phyloP scores from a whole-genome alignment of 1,140 invertebrate species.

The Drosophila bipectinata region DNA sequence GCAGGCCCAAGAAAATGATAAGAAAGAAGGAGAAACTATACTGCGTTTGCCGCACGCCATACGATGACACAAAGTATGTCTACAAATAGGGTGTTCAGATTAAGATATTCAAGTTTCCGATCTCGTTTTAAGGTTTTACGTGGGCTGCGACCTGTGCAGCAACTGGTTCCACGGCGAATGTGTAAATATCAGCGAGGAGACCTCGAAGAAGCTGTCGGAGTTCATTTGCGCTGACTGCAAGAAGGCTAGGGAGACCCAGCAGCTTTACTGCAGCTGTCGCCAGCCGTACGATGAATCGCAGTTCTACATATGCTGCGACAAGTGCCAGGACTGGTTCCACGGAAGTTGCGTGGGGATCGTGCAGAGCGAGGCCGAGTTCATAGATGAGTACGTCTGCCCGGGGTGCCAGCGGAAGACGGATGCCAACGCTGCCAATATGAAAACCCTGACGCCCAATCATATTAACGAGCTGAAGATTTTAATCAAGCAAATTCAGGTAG shows the following conservation, averaged over 20 bases:
- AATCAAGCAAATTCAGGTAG: slow-evolving; percentile 95
- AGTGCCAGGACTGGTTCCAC: slow-evolving; percentile 99
- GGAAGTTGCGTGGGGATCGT: slow-evolving; percentile 98
- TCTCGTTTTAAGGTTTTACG: slow-evolving; percentile 91
- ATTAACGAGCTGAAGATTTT: slow-evolving; percentile 93
- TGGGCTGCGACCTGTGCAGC: slow-evolving; percentile 98
- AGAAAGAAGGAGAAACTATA: slow-evolving; percentile 92
- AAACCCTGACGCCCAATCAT: slow-evolving; percentile 92
- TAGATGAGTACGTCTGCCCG: slow-evolving; percentile 98
- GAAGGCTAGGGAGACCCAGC: slow-evolving; percentile 93
- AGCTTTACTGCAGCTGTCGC: slow-evolving; percentile 97
- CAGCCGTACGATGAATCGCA: slow-evolving; percentile 99
- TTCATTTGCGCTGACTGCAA: slow-evolving; percentile 95
- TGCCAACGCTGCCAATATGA: slow-evolving; percentile 95
- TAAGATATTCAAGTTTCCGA: neutral
- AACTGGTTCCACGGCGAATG: slow-evolving; percentile 99
- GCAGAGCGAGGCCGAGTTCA: slow-evolving; percentile 96
- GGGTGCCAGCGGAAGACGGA: slow-evolving; percentile 95
- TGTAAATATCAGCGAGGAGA: slow-evolving; percentile 96
- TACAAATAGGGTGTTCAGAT: neutral
- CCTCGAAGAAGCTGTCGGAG: slow-evolving; percentile 95
- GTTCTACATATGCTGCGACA: slow-evolving; percentile 99
- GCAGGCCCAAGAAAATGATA: slow-evolving; percentile 82
- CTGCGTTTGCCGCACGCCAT: slow-evolving; percentile 97
- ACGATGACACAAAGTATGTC: slow-evolving; percentile 94